These are phyloP conservation scores for Lynx canadensis DNA, from an alignment of 2,113 vertebrate genomes.

Conservation along the genomic window DNA sequence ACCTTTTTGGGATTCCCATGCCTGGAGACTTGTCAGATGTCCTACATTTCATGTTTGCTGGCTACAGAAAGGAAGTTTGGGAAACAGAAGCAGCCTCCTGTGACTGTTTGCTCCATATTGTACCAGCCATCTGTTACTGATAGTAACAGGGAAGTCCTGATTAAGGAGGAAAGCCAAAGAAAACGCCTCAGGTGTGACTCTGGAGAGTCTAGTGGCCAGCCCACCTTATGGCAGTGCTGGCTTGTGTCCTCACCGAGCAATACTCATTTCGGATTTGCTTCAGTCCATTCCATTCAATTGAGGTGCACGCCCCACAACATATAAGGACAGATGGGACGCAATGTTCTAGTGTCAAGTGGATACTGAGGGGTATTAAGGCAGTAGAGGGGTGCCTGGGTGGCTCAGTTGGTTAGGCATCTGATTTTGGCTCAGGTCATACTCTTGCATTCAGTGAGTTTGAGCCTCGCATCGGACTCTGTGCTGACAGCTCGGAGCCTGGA, in stretches of 20 bases:
- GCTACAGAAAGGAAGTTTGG: constrained; percentile 16
- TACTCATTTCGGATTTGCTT: background rate
- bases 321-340: background rate
- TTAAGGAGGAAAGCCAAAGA: constrained; percentile 16
- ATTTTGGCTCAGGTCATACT: no score
- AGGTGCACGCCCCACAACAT: background rate
- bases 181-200: background rate
- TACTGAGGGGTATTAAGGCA: background rate
- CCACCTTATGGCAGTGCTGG: background rate
- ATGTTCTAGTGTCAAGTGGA: background rate
- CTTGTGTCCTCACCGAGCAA: background rate
- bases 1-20: background rate
- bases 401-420: no score
- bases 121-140: constrained; percentile 40
- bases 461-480: no score
- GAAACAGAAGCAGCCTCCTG: constrained; percentile 11
- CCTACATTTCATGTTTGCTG: constrained; percentile 47
- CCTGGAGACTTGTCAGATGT: background rate
- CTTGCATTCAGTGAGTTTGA: no score
- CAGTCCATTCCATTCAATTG: background rate
- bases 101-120: constrained; percentile 34
- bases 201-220: background rate
- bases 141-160: constrained; percentile 14
- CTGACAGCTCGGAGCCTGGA: no score
- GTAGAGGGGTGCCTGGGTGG: background rate